Evolutionary conservation across 2,113 vertebrate genomes (phyloP).

Genomic region (Pleuronectes platessa): DNA sequence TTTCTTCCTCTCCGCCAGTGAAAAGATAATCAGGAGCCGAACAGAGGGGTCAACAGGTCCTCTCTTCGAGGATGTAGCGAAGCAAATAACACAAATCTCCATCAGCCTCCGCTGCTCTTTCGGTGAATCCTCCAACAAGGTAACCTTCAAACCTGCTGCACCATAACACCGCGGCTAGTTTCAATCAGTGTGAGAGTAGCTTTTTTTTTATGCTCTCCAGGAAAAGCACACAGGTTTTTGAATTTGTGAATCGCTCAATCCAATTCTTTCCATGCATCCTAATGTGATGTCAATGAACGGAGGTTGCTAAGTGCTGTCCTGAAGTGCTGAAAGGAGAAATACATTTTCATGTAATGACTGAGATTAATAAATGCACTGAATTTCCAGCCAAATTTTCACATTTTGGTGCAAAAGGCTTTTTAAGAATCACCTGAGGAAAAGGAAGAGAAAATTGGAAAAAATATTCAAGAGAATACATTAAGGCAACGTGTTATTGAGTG

Average conservation of each 20-base stretch:
- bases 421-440: slow-evolving; percentile 16
- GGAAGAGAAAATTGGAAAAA: slow-evolving; percentile 22
- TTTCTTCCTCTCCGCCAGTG: slow-evolving; percentile 51
- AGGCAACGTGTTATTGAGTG: slow-evolving; percentile 12
- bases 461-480: slow-evolving; percentile 57
- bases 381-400: slow-evolving; percentile 32
- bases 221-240: slow-evolving; percentile 3
- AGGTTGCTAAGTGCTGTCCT: slow-evolving; percentile 37
- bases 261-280: not conserved
- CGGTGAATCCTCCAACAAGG: slow-evolving; percentile 51
- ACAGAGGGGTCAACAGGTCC: slow-evolving; percentile 70
- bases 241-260: not conserved
- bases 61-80: slow-evolving; percentile 33
- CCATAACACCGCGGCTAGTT: slow-evolving; percentile 24
- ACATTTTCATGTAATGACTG: slow-evolving; percentile 34
- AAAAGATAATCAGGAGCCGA: slow-evolving; percentile 75
- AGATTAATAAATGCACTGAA: slow-evolving; percentile 45
- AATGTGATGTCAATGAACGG: slow-evolving; percentile 11
- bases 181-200: slow-evolving; percentile 4
- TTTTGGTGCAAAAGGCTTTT: slow-evolving; percentile 43
- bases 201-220: not conserved
- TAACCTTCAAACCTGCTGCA: slow-evolving; percentile 47
- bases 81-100: slow-evolving; percentile 62
- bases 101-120: slow-evolving; percentile 38
- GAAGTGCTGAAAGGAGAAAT: slow-evolving; percentile 30